Evolutionary conservation across 2,797 vertebrate genomes (phyloP).

Genomic region (Podarcis lilfordi): DNA sequence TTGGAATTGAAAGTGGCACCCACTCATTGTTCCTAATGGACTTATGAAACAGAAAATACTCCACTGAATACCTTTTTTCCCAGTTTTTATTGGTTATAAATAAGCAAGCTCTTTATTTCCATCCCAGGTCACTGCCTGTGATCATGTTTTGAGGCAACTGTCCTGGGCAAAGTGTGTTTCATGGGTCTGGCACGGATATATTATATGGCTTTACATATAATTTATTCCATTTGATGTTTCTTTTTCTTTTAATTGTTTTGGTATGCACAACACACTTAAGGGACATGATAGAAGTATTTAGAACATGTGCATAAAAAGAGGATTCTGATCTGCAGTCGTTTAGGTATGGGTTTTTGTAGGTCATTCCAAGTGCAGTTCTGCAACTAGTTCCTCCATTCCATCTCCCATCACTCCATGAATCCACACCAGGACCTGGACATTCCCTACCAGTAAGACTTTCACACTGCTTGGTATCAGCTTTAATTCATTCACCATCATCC

Average conservation of each 20-base stretch:
- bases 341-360: not conserved
- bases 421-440: not conserved
- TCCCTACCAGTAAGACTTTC: not conserved
- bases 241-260: not conserved
- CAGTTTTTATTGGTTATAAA: too few relatives aligned
- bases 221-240: not conserved
- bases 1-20: too few relatives aligned
- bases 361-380: not conserved
- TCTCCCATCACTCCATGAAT: not conserved
- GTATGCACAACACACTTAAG: not conserved
- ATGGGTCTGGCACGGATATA: not conserved
- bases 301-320: not conserved
- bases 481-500: not conserved
- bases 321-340: not conserved
- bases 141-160: not conserved
- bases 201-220: not conserved
- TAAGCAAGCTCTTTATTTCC: too few relatives aligned
- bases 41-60: too few relatives aligned
- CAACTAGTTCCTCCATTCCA: too few relatives aligned
- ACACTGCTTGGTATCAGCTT: fast-evolving
- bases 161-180: not conserved
- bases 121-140: not conserved
- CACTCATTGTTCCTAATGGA: too few relatives aligned
- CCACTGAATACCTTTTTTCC: too few relatives aligned
- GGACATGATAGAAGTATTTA: not conserved